These are phyloP conservation scores for Hippopotamyrus pictus DNA, from an alignment of 2,797 vertebrate species.

Conservation along the genomic window DNA sequence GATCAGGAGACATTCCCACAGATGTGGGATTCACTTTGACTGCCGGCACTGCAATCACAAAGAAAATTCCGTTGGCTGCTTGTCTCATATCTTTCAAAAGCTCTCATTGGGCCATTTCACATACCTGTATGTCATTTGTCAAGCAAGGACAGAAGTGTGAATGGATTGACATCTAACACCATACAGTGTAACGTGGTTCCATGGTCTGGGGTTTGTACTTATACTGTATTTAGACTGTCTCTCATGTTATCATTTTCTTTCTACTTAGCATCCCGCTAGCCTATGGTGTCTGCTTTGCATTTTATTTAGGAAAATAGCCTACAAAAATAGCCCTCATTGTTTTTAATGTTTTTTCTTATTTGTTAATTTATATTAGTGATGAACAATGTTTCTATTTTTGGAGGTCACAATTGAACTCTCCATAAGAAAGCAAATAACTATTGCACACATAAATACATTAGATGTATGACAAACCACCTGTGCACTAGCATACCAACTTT, in stretches of 20 bases:
- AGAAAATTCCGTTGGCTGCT: neutral
- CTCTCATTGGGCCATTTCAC: neutral
- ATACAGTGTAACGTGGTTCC: neutral
- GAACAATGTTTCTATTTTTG: neutral
- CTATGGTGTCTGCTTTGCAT: neutral
- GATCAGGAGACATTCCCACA: slow-evolving; percentile 13
- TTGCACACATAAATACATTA: neutral
- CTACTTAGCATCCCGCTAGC: neutral
- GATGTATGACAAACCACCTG: neutral
- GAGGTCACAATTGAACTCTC: neutral
- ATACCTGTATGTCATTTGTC: neutral
- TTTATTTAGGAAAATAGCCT: neutral
- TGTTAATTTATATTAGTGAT: neutral
- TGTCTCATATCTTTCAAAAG: neutral
- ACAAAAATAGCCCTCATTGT: neutral
- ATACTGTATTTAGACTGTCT: neutral
- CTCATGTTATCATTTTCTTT: neutral
- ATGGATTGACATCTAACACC: neutral
- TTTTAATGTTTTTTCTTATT: neutral
- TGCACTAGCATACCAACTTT: neutral
- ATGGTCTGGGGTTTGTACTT: neutral
- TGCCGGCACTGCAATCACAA: neutral
- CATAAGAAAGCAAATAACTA: neutral
- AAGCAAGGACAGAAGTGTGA: neutral
- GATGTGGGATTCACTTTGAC: neutral